These are phyloP conservation scores for Harpagifer antarcticus DNA, from an alignment of 2,797 vertebrate genomes.

Conservation along the genomic window DNA sequence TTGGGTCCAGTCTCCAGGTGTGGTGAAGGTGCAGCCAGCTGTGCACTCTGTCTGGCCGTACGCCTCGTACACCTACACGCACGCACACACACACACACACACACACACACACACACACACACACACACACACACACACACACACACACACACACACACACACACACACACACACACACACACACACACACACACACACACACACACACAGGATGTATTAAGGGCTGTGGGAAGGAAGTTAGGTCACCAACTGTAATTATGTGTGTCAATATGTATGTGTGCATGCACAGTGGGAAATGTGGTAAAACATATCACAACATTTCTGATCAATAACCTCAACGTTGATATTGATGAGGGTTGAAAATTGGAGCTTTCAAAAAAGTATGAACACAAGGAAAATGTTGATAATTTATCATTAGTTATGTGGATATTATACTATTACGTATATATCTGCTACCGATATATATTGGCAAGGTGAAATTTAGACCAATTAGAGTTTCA, in stretches of 20 bases:
- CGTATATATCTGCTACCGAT: too few relatives aligned
- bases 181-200: conserved; percentile 83
- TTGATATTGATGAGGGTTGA: too few relatives aligned
- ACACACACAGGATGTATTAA: neutral
- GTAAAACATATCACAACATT: neutral
- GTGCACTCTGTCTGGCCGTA: conserved; percentile 99
- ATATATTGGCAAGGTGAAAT: too few relatives aligned
- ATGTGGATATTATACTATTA: too few relatives aligned
- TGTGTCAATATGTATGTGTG: neutral
- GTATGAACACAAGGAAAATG: too few relatives aligned
- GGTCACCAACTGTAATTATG: neutral
- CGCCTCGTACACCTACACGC: conserved; percentile 92
- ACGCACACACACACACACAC: conserved; percentile 75
- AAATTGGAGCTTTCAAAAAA: too few relatives aligned
- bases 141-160: conserved; percentile 4
- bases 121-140: conserved; percentile 33
- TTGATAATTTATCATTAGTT: too few relatives aligned
- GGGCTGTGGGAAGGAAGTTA: neutral
- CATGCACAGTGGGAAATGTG: neutral
- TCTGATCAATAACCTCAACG: too few relatives aligned
- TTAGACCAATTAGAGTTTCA: neutral
- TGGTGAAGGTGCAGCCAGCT: conserved; percentile 97
- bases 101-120: conserved; percentile 76
- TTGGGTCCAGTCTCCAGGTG: conserved; percentile 98
- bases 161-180: neutral